Conservation (phyloP, 64 coral and sea anemone genomes). For the Pocillopora verrucosa region DNA sequence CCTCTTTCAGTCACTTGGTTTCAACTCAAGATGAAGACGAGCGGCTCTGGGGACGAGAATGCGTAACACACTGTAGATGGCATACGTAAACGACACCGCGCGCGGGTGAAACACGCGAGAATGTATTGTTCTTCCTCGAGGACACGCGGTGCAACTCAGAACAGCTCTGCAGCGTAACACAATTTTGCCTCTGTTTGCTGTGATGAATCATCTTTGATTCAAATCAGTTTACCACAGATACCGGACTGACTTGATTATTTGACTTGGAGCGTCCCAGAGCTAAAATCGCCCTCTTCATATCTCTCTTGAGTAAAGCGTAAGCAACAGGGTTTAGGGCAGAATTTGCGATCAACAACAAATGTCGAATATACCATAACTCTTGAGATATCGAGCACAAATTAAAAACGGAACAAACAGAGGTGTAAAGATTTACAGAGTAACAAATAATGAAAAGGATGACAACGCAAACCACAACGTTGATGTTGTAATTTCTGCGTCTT, state of each 20-base stretch:
- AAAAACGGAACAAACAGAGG: background rate
- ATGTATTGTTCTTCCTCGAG: too few relatives aligned
- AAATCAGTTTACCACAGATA: background rate
- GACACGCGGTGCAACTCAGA: too few relatives aligned
- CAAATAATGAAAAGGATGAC: background rate
- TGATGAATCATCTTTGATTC: too few relatives aligned
- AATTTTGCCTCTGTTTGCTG: too few relatives aligned
- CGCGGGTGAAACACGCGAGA: too few relatives aligned
- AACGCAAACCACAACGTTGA: background rate
- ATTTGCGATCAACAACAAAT: background rate
- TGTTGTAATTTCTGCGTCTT: background rate
- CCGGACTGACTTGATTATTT: background rate
- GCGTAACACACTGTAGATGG: too few relatives aligned
- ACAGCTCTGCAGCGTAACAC: too few relatives aligned
- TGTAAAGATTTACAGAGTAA: background rate
- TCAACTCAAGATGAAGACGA: too few relatives aligned
- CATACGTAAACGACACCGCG: too few relatives aligned
- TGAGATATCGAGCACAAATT: background rate
- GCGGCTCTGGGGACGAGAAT: too few relatives aligned
- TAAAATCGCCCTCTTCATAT: background rate
- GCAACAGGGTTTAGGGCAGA: background rate
- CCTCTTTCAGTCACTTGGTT: too few relatives aligned
- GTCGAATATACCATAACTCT: background rate
- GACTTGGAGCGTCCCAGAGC: background rate
- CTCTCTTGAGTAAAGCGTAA: background rate